Percentiles rank a stretch among this genome's conserved stretches.
These are phyloP conservation scores for Phortica okadai DNA, from an alignment of 2,888 invertebrate species.

Conservation along the genomic window DNA sequence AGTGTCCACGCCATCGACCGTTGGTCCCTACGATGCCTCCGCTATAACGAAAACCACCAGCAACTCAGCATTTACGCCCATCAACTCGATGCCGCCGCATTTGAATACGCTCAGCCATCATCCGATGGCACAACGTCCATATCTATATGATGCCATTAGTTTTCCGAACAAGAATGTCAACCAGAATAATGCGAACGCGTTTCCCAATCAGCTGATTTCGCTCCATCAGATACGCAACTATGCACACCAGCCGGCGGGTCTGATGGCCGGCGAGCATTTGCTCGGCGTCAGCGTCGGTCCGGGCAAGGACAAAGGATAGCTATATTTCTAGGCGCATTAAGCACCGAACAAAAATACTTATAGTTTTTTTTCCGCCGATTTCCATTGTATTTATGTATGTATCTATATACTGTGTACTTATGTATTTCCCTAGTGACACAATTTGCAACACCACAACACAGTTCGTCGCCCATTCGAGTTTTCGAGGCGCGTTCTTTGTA, in stretches of 20 bases:
- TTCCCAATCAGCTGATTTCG: slow-evolving; percentile 95
- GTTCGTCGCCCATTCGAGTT: background rate
- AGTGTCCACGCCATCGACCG: slow-evolving; percentile 73
- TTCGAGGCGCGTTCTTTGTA: slow-evolving; percentile 52
- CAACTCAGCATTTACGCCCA: slow-evolving; percentile 95
- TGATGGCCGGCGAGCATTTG: slow-evolving; percentile 84
- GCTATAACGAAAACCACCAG: slow-evolving; percentile 80
- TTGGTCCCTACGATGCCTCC: slow-evolving; percentile 78
- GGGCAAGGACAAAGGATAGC: slow-evolving; percentile 76
- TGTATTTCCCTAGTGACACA: slow-evolving; percentile 30
- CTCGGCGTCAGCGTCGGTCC: slow-evolving; percentile 77
- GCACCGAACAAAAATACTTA: slow-evolving; percentile 29
- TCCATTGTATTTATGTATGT: slow-evolving; percentile 26
- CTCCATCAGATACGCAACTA: slow-evolving; percentile 97
- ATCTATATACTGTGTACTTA: slow-evolving; percentile 1
- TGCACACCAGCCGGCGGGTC: slow-evolving; percentile 90
- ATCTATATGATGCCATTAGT: slow-evolving; percentile 94
- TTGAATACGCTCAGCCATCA: slow-evolving; percentile 83
- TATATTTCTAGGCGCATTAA: slow-evolving; percentile 72
- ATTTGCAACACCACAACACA: slow-evolving; percentile 26
- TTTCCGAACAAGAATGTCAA: slow-evolving; percentile 86
- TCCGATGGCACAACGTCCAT: slow-evolving; percentile 85
- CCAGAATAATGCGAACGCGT: slow-evolving; percentile 81
- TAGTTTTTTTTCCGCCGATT: slow-evolving; percentile 48
- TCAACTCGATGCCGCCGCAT: slow-evolving; percentile 88